Evolutionary conservation across 2,888 invertebrate genomes (phyloP).

Genomic region (Conchocele bisecta): DNA sequence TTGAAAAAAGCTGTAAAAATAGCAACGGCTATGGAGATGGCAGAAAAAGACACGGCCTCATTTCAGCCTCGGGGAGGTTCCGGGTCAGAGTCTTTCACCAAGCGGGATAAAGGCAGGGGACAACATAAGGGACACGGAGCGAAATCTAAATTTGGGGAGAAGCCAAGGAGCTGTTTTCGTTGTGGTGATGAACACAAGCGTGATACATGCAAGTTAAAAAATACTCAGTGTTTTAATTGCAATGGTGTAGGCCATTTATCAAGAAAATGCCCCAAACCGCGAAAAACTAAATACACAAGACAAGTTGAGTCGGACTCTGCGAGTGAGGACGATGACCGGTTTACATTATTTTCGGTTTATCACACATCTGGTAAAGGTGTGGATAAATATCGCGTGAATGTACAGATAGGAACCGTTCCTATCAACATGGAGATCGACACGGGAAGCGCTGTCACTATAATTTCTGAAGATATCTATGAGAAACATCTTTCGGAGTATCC

Average conservation of each 20-base stretch:
- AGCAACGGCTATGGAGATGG: neutral
- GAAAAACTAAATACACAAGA: no score
- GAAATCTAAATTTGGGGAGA: no score
- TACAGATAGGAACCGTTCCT: neutral
- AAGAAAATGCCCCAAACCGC: slow-evolving; percentile 2
- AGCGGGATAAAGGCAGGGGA: no score
- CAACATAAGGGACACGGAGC: no score
- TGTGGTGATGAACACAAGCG: slow-evolving; percentile 3
- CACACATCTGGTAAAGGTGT: neutral
- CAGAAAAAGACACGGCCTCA: neutral
- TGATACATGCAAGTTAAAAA: neutral
- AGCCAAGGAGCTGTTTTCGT: neutral
- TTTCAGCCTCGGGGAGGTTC: neutral
- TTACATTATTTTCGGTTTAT: neutral
- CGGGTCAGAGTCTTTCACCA: no score
- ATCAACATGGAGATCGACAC: slow-evolving; percentile 2
- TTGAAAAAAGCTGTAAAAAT: no score
- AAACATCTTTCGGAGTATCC: neutral
- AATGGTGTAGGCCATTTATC: neutral
- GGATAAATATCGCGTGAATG: neutral
- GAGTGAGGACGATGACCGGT: neutral
- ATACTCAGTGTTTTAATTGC: slow-evolving; percentile 7
- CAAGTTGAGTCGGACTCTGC: no score
- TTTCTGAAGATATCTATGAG: slow-evolving; percentile 4
- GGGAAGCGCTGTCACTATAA: slow-evolving; percentile 7